Evolutionary conservation across 2,797 vertebrate genomes (phyloP).

Genomic region (Oreochromis mossambicus): DNA sequence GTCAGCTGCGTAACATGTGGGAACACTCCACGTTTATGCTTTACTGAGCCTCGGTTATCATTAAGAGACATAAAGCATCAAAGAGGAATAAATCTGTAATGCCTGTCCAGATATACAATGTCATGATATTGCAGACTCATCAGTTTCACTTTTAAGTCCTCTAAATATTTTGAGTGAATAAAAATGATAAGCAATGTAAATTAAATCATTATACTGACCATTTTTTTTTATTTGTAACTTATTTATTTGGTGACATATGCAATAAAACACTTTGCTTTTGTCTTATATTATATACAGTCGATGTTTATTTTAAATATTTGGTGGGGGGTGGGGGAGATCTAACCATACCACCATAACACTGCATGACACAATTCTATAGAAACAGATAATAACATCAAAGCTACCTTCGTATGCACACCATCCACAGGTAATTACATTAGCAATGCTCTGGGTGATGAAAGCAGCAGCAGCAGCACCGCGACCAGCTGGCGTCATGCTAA

Average conservation of each 20-base stretch:
- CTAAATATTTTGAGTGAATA: not conserved
- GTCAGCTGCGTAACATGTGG: slow-evolving; percentile 33
- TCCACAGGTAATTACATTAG: slow-evolving; percentile 67
- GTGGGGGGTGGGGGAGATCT: not conserved
- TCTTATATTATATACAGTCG: not conserved
- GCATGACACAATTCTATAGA: not conserved
- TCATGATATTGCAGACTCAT: not conserved
- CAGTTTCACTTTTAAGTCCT: not conserved
- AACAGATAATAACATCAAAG: not conserved
- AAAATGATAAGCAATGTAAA: not conserved
- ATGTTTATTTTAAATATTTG: not conserved
- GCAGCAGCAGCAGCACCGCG: slow-evolving; percentile 14
- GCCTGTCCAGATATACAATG: not conserved
- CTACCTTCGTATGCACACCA: not conserved
- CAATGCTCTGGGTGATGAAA: slow-evolving; percentile 34
- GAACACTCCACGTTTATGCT: not conserved
- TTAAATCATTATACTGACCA: not conserved
- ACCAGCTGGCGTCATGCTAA: slow-evolving; percentile 77
- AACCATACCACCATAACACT: not conserved
- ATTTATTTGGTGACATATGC: not conserved
- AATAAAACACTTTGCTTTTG: not conserved
- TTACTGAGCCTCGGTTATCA: not conserved
- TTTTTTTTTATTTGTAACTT: not conserved
- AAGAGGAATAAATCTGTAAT: not conserved
- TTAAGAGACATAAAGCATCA: not conserved